A percentile compares a stretch with the other conserved stretches of the same genome.
Conservation (phyloP, 2,797 vertebrate species). For the Pogonophryne albipinna region DNA sequence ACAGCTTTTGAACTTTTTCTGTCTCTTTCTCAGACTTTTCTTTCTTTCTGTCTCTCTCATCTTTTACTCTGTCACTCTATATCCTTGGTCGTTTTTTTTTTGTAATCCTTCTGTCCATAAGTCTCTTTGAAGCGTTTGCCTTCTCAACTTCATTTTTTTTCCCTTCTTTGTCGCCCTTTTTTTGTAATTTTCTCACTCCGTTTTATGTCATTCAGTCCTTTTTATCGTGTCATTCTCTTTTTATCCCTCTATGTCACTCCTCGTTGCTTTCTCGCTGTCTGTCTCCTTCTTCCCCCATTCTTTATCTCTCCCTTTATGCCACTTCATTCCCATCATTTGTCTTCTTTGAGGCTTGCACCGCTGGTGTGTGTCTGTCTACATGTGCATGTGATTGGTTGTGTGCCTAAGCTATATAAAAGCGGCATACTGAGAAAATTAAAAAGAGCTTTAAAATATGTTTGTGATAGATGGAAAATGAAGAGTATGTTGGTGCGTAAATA, state of each 20-base stretch:
- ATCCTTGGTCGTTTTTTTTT: conserved; percentile 30
- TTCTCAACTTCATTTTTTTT: conserved; percentile 30
- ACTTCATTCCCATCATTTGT: conserved; percentile 65
- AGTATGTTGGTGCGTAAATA: conserved; percentile 54
- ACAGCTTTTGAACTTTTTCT: conserved; percentile 42
- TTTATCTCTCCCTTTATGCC: conserved; percentile 55
- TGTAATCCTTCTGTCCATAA: conserved; percentile 38
- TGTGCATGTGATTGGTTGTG: conserved; percentile 45
- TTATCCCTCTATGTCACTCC: conserved; percentile 44
- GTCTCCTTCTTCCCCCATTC: conserved; percentile 45
- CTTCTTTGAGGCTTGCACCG: conserved; percentile 37
- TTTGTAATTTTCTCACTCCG: conserved; percentile 28
- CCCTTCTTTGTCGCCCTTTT: conserved; percentile 38
- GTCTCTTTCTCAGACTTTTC: conserved; percentile 36
- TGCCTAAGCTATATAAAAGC: conserved; percentile 59
- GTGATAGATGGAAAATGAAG: conserved; percentile 71
- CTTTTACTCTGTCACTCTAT: conserved; percentile 38
- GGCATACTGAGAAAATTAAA: conserved; percentile 74
- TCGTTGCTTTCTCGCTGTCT: conserved; percentile 31
- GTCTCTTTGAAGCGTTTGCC: conserved; percentile 39
- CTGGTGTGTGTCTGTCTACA: not conserved
- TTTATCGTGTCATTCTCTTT: conserved; percentile 44
- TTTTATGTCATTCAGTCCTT: conserved; percentile 38
- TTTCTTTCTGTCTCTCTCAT: conserved; percentile 39
- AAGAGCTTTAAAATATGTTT: conserved; percentile 71